Evolutionary conservation across 2,888 invertebrate species (phyloP).

Genomic region (Pristionchus japonicus): DNA sequence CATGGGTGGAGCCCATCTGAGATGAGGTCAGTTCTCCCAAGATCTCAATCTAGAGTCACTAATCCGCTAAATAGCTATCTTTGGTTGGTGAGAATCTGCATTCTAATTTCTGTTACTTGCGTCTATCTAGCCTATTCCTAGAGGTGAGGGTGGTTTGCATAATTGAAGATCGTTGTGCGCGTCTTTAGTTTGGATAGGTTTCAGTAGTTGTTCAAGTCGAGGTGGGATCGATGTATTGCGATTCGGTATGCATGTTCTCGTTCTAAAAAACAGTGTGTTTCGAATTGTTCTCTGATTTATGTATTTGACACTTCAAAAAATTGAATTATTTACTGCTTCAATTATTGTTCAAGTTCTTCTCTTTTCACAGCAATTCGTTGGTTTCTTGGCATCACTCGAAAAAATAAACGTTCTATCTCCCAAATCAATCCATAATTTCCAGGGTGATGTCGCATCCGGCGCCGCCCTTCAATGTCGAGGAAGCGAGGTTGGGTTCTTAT

Average conservation of each 20-base stretch:
- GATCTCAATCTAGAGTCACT: too few relatives aligned
- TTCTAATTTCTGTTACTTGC: too few relatives aligned
- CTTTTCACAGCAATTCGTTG: too few relatives aligned
- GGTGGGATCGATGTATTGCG: not conserved
- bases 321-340: too few relatives aligned
- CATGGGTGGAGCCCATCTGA: not conserved
- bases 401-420: too few relatives aligned
- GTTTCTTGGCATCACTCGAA: too few relatives aligned
- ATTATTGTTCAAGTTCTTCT: too few relatives aligned
- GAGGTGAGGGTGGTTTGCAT: not conserved
- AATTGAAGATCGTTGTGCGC: not conserved
- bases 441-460: constrained; percentile 29
- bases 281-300: too few relatives aligned
- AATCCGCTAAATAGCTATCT: too few relatives aligned
- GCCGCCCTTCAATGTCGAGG: constrained; percentile 8
- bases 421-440: not conserved
- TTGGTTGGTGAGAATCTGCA: too few relatives aligned
- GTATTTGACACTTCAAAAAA: too few relatives aligned
- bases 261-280: not conserved
- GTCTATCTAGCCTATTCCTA: too few relatives aligned
- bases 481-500: not conserved
- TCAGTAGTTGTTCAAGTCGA: not conserved
- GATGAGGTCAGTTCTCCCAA: not conserved
- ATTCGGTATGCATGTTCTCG: not conserved
- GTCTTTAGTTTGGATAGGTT: not conserved